Evolutionary conservation across 2,888 invertebrate species (phyloP).

Genomic region (Sesia bembeciformis): DNA sequence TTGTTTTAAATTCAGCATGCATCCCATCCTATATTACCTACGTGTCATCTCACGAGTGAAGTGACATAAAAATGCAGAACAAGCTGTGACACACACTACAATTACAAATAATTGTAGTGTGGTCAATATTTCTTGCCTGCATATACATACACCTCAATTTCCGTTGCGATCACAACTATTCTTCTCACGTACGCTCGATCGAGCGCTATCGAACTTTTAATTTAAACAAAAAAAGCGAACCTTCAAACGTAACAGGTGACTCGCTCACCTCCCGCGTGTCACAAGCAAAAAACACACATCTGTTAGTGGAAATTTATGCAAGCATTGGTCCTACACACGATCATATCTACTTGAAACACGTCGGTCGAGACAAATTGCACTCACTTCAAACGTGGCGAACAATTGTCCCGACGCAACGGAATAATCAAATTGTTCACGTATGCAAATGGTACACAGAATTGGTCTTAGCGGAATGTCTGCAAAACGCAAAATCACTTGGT

Average conservation of each 20-base stretch:
- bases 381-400: conserved; percentile 59
- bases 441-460: background rate
- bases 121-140: no score
- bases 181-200: conserved; percentile 40
- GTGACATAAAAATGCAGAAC: no score
- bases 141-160: background rate
- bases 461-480: conserved; percentile 31
- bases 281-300: conserved; percentile 54
- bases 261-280: conserved; percentile 45
- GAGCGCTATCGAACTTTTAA: conserved; percentile 58
- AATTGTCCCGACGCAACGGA: conserved; percentile 37
- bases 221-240: conserved; percentile 53
- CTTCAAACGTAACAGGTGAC: conserved; percentile 63
- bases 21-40: no score
- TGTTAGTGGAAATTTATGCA: conserved; percentile 57
- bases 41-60: no score
- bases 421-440: conserved; percentile 37
- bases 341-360: conserved; percentile 66
- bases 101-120: no score
- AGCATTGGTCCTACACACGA: conserved; percentile 54
- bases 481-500: conserved; percentile 44
- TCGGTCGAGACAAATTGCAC: conserved; percentile 65
- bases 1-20: no score
- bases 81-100: no score
- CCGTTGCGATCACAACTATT: conserved; percentile 16